phyloP scores from a whole-genome alignment of 2,797 vertebrate species.

The Meriones psammophilus region DNA sequence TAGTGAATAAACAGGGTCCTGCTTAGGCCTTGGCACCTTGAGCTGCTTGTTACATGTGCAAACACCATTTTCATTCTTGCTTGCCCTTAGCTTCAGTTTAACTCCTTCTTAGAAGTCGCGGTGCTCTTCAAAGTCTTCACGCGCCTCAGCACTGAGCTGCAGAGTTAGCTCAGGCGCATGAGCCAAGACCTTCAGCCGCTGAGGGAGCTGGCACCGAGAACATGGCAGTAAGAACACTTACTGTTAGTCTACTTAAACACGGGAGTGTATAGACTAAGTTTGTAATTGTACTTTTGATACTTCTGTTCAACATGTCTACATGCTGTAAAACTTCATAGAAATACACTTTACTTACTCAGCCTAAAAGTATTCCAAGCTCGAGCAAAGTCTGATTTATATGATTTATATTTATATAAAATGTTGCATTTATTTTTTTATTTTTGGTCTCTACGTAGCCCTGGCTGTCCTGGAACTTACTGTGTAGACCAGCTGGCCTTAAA shows the following conservation, averaged over 20 bases:
- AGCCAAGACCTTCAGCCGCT: not conserved
- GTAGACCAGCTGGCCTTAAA: not conserved
- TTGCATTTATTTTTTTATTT: not conserved
- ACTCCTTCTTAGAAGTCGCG: not conserved
- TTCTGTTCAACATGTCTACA: not conserved
- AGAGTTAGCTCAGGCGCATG: not conserved
- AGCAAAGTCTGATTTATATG: conserved; percentile 35
- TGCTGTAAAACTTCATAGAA: conserved; percentile 40
- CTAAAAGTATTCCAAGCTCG: conserved; percentile 31
- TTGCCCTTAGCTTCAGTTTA: conserved; percentile 10
- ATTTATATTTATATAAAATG: not conserved
- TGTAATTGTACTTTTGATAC: conserved; percentile 40
- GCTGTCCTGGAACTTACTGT: not conserved
- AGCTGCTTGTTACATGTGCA: not conserved
- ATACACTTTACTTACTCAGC: conserved; percentile 43
- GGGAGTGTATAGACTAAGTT: not conserved
- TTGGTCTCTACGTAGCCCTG: not conserved
- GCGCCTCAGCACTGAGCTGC: not conserved
- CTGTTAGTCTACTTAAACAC: not conserved
- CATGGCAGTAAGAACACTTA: not conserved
- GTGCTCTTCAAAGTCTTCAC: conserved; percentile 3
- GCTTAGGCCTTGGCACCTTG: not conserved
- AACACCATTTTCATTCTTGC: conserved; percentile 25
- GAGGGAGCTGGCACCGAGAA: not conserved
- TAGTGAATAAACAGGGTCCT: not conserved